Base-by-base conservation (phyloP, 2,888 invertebrate species). In the Lochmaea capreae region DNA sequence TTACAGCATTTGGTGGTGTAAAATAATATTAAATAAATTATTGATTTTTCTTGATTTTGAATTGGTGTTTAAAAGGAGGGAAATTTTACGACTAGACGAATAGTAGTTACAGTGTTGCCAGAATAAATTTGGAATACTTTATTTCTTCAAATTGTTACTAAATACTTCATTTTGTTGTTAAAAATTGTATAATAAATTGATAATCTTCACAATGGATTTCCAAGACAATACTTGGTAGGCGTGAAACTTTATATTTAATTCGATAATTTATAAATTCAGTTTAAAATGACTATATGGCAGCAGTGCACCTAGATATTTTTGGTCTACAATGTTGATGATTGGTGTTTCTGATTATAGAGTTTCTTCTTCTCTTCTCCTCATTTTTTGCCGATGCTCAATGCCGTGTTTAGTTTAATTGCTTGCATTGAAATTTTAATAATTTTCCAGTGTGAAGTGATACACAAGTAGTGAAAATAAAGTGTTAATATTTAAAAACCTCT, bases 101-200 rank as follows among this genome's bases (percentile, higher is more conserved):
- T 83, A 83, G 83, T 83, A 83, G 82, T 68, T 69, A 72, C 81
- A 67, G 67, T 57, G 81, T 81, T 83, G 83, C 78, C 83, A 78
- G 39, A 18, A 14, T 52, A 33, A 66, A 72, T 59, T 67, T 72
- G 58, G 18, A 39, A 46, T 66, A 46, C 43, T 46, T 65, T 58
- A 16, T 42, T 33, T 16, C 14, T 5, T n/a, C 26, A 46, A 71
- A 46, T 65, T 65, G 46, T 5, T 11, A 14, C 43, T n/a, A 6
- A 54, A 70, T 59, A 68, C 4, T 18, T 16, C 0, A 33, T 61
- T n/a, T 62, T 52, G 4, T 49, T 10, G 0, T 0, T 33, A 11
- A 12, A 49, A 14, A 46, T 43, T 62, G 10, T 49, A 4, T 49
- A 33, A 12, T 10, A 39, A 42, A 33, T n/a, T 3, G 9, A n/a